Evolutionary conservation across 1,140 invertebrate genomes (phyloP), one percentile per base, ranked within the genome.

Genomic region (Pollicipes pollicipes): DNA sequence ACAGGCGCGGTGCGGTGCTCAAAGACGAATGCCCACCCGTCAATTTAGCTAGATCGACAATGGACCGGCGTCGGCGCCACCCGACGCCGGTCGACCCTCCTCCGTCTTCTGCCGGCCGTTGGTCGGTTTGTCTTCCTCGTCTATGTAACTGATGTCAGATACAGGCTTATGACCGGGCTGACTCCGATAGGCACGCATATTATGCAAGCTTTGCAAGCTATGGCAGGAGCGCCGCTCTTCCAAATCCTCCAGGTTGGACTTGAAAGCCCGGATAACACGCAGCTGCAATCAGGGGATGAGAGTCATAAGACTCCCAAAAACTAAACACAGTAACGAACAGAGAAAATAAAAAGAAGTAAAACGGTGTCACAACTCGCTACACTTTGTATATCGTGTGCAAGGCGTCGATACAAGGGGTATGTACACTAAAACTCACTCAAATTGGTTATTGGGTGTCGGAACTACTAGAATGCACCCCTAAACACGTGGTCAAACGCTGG

Each of bases 251-350:
- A 98, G 85, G 80, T 91, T 97, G 79, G 94, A 97, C 86, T 95
- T 97, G 92, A 99, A 99, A 81, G 96, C 97, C 86, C 95, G 91
- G 84, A 99, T 96, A 84, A 99, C 97, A 85, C 97, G 92, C 85
- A 99, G 90, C 96, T 99, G 93, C 85, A 92, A 92, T 86, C 86
- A 76, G 76, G 75, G 76, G 75, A 74, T 75, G 77, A 79, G 75
- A 77, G 76, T 76, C 75, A 78, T 72, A 75, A 72, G 76, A 76
- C 74, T 70, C 72, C 72, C 73, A 70, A 35, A 71, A 69, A 70
- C 69, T 69, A 72, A 68, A 75, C 74, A 73, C 69, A 75, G 70
- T 70, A 74, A 72, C 70, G 66, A 73, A 70, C 72, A 71, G 73
- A 73, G 69, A 75, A 73, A 69, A 71, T 69, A 75, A 69, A 71